These are phyloP conservation scores for Anas platyrhynchos DNA, from an alignment of 2,113 vertebrate species.

Conservation along the genomic window DNA sequence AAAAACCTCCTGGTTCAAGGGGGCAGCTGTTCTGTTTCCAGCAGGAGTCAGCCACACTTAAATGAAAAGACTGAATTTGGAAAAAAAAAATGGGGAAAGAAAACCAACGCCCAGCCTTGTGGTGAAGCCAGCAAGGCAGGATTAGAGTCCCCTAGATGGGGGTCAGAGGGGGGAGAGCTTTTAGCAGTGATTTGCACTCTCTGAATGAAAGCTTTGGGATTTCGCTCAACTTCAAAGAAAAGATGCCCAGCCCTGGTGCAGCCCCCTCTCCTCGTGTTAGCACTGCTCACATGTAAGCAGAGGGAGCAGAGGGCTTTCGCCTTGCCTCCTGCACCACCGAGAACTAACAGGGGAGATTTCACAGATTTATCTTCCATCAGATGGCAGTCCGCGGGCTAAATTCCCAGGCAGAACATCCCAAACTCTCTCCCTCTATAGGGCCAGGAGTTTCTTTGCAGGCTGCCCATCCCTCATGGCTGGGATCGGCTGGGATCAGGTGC, in stretches of 20 bases:
- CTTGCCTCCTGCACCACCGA: not conserved
- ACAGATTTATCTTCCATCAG: not conserved
- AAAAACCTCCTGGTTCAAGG: not conserved
- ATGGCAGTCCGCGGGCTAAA: not conserved
- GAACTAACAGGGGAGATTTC: not conserved
- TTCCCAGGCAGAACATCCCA: not conserved
- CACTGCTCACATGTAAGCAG: not conserved
- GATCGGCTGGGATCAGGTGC: not conserved
- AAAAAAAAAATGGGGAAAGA: not conserved
- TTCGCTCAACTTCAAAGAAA: constrained; percentile 56
- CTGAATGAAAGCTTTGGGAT: constrained; percentile 37
- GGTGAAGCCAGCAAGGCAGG: not conserved
- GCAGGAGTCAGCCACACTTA: not conserved
- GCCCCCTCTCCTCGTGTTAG: not conserved
- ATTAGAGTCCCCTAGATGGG: constrained; percentile 15
- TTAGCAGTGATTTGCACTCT: constrained; percentile 54
- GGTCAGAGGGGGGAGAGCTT: constrained; percentile 58
- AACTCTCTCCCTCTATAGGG: accelerated
- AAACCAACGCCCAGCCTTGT: not conserved
- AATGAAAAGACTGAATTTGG: not conserved
- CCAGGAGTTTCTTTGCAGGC: not conserved
- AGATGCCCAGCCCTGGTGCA: not conserved
- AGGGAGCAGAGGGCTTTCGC: not conserved
- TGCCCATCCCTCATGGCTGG: accelerated
- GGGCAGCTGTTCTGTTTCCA: not conserved